Evolutionary conservation across 2,888 invertebrate species (phyloP).

Genomic region (Drosophila kanekoi): DNA sequence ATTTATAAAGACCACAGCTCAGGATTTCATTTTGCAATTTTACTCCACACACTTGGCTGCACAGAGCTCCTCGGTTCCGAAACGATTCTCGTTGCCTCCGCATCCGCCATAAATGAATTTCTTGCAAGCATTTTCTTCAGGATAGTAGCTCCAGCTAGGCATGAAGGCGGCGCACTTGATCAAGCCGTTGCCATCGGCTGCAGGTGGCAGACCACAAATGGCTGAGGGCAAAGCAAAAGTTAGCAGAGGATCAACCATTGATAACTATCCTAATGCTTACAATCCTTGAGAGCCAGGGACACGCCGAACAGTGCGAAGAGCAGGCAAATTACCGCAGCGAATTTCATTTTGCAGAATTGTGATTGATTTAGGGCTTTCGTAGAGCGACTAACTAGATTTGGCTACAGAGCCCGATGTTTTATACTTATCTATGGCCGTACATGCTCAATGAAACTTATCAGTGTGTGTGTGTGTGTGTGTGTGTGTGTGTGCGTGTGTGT

Average conservation of each 20-base stretch:
- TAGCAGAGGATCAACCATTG: not conserved
- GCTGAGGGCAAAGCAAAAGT: conserved; percentile 16
- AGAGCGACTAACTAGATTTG: conserved; percentile 43
- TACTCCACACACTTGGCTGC: conserved; percentile 50
- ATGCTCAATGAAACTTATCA: conserved; percentile 4
- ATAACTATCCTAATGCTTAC: conserved; percentile 37
- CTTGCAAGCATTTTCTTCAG: conserved; percentile 48
- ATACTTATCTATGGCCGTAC: conserved; percentile 36
- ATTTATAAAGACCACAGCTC: conserved; percentile 9
- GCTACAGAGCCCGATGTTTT: conserved; percentile 27
- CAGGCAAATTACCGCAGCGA: conserved; percentile 41
- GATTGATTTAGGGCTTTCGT: conserved; percentile 3
- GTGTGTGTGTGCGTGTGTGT: conserved; percentile 7
- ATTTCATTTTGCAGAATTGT: conserved; percentile 48
- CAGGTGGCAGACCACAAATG: conserved; percentile 33
- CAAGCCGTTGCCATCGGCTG: conserved; percentile 52
- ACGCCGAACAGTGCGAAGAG: conserved; percentile 55
- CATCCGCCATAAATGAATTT: conserved; percentile 69
- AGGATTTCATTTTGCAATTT: not conserved
- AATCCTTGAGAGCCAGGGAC: conserved; percentile 57
- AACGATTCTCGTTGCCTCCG: conserved; percentile 70
- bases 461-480: conserved; percentile 6
- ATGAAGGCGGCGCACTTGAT: conserved; percentile 48
- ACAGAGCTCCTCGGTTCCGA: conserved; percentile 40
- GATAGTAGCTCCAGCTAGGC: conserved; percentile 41